Evolutionary conservation across 2,113 vertebrate genomes (phyloP).

Genomic region (Nannospalax galili): DNA sequence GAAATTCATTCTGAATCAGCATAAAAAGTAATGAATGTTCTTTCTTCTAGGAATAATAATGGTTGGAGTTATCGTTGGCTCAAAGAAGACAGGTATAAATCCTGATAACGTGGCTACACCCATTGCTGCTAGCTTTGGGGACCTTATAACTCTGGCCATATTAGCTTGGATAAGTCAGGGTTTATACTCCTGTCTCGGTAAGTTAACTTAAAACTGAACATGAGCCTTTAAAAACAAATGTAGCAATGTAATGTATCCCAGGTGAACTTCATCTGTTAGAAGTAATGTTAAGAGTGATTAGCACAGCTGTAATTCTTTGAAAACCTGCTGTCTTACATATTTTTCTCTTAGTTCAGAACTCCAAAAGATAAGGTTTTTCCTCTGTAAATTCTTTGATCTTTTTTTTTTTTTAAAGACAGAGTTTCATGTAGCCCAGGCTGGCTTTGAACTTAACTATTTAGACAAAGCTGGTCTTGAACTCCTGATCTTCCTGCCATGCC

Average conservation of each 20-base stretch:
- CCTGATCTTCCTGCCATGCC: neutral
- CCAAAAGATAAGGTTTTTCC: neutral
- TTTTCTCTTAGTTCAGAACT: conserved; percentile 1
- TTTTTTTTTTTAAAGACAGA: neutral
- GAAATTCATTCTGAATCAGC: conserved; percentile 40
- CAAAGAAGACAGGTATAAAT: conserved; percentile 98
- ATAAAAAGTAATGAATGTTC: conserved; percentile 40
- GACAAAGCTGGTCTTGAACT: neutral
- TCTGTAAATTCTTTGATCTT: neutral
- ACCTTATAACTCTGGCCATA: conserved; percentile 97
- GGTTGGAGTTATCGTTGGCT: conserved; percentile 98
- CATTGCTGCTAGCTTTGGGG: conserved; percentile 97
- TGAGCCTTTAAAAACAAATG: neutral
- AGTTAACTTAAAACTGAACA: conserved; percentile 75
- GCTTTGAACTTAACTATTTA: neutral
- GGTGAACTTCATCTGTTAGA: neutral
- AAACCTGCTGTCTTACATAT: neutral
- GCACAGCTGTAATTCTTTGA: neutral
- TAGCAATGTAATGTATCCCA: neutral
- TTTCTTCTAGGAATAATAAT: conserved; percentile 94
- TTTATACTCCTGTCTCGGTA: conserved; percentile 96
- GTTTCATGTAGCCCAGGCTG: neutral
- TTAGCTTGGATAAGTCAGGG: conserved; percentile 98
- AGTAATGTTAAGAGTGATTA: neutral
- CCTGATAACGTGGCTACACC: conserved; percentile 98